Evolutionary conservation across 2,113 vertebrate genomes (phyloP).

Genomic region (Pipra filicauda): DNA sequence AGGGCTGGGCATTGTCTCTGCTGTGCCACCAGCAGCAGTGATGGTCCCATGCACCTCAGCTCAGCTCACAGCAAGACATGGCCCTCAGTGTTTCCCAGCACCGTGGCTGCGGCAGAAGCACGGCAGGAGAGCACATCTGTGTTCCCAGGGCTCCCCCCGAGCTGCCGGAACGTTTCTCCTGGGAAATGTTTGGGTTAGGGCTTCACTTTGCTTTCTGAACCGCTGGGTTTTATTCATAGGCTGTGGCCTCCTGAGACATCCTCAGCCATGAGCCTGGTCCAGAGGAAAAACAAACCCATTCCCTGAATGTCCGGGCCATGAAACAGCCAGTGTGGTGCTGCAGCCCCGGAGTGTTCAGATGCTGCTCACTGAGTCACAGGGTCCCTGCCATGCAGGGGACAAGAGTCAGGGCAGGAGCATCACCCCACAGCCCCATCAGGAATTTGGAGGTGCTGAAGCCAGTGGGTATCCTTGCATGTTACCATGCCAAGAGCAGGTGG

Average conservation of each 20-base stretch:
- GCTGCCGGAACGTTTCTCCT: not conserved
- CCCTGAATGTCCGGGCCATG: not conserved
- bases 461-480: too few relatives aligned
- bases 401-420: not conserved
- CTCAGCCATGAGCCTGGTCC: not conserved
- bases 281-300: constrained; percentile 24
- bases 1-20: not conserved
- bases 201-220: not conserved
- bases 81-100: constrained; percentile 25
- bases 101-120: not conserved
- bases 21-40: not conserved
- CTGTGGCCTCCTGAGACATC: constrained; percentile 25
- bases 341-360: rapidly evolving
- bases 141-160: constrained; percentile 31
- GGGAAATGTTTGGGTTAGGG: constrained; percentile 48
- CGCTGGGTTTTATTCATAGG: constrained; percentile 24
- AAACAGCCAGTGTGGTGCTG: not conserved
- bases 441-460: not conserved
- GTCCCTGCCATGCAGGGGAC: rapidly evolving
- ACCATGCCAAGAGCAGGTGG: not conserved
- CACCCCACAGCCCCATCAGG: rapidly evolving
- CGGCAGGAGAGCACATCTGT: constrained; percentile 56
- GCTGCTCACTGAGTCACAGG: rapidly evolving
- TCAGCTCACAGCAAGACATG: not conserved
- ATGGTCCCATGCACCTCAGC: rapidly evolving